phyloP scores from a whole-genome alignment of 2,113 vertebrate species.

The Scatophagus argus region DNA sequence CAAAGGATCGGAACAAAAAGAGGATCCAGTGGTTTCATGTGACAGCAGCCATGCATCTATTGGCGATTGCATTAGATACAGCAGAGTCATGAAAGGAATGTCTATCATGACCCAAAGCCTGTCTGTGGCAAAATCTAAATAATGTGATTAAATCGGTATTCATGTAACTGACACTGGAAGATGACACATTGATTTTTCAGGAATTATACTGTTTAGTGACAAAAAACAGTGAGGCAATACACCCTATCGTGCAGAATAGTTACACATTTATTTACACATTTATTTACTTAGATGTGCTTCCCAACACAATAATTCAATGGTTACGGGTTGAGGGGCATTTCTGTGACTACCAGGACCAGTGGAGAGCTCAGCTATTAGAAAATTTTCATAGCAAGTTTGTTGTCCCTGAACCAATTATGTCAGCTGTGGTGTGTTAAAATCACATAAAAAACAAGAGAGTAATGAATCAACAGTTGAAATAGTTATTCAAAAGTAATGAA shows the following conservation, averaged over 20 bases:
- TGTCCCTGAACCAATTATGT: too few relatives aligned
- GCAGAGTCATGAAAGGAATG: not conserved
- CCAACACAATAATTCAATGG: too few relatives aligned
- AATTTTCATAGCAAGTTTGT: too few relatives aligned
- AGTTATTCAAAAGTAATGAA: not conserved
- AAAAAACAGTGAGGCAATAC: not conserved
- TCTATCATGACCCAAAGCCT: not conserved
- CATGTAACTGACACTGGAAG: not conserved
- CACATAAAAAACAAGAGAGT: too few relatives aligned
- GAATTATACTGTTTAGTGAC: not conserved
- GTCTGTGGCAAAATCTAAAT: not conserved
- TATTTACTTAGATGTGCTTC: too few relatives aligned
- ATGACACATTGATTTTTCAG: not conserved
- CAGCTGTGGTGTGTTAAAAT: too few relatives aligned
- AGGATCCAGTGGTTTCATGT: constrained; percentile 16
- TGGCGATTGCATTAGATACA: not conserved
- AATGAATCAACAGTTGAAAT: not conserved
- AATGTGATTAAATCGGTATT: not conserved
- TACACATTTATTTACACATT: not conserved
- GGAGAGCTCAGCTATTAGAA: too few relatives aligned
- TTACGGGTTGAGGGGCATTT: too few relatives aligned
- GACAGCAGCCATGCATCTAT: not conserved
- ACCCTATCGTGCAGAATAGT: too few relatives aligned
- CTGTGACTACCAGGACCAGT: too few relatives aligned
- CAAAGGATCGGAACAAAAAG: not conserved